These are phyloP conservation scores for Quadroppia sp. DNA, from an alignment of 2,888 invertebrate species.

Conservation along the genomic window DNA sequence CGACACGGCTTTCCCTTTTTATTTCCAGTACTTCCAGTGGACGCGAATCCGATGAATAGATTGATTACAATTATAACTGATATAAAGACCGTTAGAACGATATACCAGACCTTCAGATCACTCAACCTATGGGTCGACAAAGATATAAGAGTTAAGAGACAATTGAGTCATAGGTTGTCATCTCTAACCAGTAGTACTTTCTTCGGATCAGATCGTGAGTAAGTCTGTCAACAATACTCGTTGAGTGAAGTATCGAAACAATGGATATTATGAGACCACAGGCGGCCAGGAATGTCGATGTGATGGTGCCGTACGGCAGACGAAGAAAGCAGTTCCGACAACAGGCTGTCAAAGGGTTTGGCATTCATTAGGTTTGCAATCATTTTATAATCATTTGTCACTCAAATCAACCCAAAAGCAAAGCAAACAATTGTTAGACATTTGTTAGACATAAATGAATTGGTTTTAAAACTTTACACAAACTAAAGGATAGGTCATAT, in stretches of 20 bases:
- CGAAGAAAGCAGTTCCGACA: conserved; percentile 39
- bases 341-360: conserved; percentile 25
- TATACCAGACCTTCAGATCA: conserved; percentile 42
- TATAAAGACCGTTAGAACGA: conserved; percentile 29
- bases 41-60: conserved; percentile 43
- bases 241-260: conserved; percentile 37
- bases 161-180: neutral
- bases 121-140: conserved; percentile 38
- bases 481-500: too few relatives aligned
- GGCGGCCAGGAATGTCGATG: conserved; percentile 41
- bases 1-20: conserved; percentile 9
- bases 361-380: neutral
- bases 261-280: conserved; percentile 42
- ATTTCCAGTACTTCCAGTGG: conserved; percentile 34
- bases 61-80: conserved; percentile 42
- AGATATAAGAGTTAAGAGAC: neutral
- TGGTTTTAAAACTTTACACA: too few relatives aligned
- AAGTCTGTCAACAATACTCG: conserved; percentile 39
- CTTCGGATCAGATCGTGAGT: conserved; percentile 41
- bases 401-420: too few relatives aligned
- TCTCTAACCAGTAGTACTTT: conserved; percentile 39
- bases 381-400: neutral
- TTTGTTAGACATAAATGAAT: too few relatives aligned
- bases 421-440: too few relatives aligned
- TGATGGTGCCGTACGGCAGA: conserved; percentile 43